These are phyloP conservation scores for Echiichthys vipera DNA, from an alignment of 2,797 vertebrate genomes.

Conservation along the genomic window DNA sequence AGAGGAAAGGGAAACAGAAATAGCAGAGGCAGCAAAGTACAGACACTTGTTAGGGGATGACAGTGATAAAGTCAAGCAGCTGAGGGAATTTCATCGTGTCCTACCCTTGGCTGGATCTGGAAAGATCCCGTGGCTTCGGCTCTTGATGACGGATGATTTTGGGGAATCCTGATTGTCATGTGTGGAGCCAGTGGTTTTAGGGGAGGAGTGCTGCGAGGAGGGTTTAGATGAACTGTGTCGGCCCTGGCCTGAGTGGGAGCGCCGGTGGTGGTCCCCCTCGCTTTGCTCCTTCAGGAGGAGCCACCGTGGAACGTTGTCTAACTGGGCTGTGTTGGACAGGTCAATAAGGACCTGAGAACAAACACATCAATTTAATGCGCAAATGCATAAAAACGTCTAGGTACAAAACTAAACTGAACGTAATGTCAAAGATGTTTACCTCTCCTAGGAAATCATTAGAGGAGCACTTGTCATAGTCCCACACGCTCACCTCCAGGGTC, in stretches of 20 bases:
- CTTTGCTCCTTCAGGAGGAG: slow-evolving; percentile 94
- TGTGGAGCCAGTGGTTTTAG: slow-evolving; percentile 86
- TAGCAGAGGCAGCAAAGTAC: slow-evolving; percentile 17
- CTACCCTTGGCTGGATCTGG: slow-evolving; percentile 98
- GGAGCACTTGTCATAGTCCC: slow-evolving; percentile 98
- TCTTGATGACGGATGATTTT: slow-evolving; percentile 98
- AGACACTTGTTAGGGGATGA: slow-evolving; percentile 34
- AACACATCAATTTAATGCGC: background rate
- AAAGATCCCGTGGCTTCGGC: slow-evolving; percentile 97
- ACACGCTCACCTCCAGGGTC: slow-evolving; percentile 97
- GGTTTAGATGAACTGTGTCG: slow-evolving; percentile 91
- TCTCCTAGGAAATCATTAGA: slow-evolving; percentile 98
- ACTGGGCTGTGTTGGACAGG: slow-evolving; percentile 90
- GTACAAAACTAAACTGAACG: background rate
- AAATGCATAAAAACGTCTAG: background rate
- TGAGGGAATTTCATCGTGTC: slow-evolving; percentile 56
- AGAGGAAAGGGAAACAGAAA: slow-evolving; percentile 28
- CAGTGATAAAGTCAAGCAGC: slow-evolving; percentile 42
- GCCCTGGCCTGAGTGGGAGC: slow-evolving; percentile 90
- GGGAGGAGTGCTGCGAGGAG: slow-evolving; percentile 88
- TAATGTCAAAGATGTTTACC: slow-evolving; percentile 80
- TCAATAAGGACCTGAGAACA: slow-evolving; percentile 92
- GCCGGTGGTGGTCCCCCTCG: slow-evolving; percentile 93
- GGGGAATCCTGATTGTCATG: slow-evolving; percentile 89
- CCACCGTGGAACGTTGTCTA: slow-evolving; percentile 95